Evolutionary conservation across 2,113 vertebrate species (phyloP).

Genomic region (Corythornis vintsioides): DNA sequence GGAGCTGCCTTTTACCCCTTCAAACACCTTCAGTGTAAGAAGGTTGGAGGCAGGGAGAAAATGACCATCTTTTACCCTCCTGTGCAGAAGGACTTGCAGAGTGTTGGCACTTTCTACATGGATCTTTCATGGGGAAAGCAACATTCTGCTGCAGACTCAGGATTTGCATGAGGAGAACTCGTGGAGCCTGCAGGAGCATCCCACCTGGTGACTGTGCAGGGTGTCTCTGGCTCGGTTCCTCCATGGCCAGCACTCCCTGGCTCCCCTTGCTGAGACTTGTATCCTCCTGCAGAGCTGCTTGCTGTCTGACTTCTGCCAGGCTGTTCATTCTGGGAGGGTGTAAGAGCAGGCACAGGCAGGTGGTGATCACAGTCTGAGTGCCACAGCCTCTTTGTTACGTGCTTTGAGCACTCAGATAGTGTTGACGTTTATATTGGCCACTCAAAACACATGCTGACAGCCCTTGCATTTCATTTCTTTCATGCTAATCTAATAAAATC

Average conservation of each 20-base stretch:
- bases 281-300: background rate
- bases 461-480: conserved; percentile 3
- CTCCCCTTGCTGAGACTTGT: background rate
- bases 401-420: background rate
- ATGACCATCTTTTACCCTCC: background rate
- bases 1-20: background rate
- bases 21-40: background rate
- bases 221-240: background rate
- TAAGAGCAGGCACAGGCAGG: background rate
- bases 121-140: background rate
- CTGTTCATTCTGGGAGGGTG: background rate
- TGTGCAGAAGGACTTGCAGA: background rate
- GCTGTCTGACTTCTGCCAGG: background rate
- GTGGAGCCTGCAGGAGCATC: background rate
- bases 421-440: background rate
- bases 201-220: background rate
- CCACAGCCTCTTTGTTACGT: background rate
- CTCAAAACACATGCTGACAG: conserved; percentile 4
- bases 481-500: conserved; percentile 31
- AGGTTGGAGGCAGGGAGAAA: background rate
- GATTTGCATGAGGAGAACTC: background rate
- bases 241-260: background rate
- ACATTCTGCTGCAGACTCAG: background rate
- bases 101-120: background rate
- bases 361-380: background rate